Percentiles rank a stretch among this genome's conserved stretches.
phyloP scores from a whole-genome alignment of 2,797 vertebrate species.

The Podarcis siculus region DNA sequence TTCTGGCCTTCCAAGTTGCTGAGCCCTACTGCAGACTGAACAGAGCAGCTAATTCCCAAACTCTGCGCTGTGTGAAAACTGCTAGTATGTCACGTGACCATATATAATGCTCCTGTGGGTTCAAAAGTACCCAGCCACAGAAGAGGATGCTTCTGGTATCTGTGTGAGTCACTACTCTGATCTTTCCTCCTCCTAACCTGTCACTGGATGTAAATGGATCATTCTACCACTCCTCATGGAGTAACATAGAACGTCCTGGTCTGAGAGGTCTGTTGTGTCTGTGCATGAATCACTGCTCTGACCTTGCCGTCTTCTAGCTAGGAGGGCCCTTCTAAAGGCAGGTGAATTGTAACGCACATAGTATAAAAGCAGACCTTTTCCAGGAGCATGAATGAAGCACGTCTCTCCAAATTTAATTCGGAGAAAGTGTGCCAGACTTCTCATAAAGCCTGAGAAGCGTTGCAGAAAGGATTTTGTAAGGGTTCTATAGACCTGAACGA shows the following conservation, averaged over 20 bases:
- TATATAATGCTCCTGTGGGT: too few relatives aligned
- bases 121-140: neutral
- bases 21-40: neutral
- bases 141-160: neutral
- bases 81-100: neutral
- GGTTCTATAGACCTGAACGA: conserved; percentile 9
- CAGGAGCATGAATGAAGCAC: neutral
- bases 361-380: neutral
- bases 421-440: neutral
- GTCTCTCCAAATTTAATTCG: neutral
- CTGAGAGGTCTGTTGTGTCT: neutral
- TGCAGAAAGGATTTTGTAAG: conserved; percentile 26
- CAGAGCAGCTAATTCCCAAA: neutral
- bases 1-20: neutral
- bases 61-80: neutral
- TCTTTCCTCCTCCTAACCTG: neutral
- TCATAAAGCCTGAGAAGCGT: neutral
- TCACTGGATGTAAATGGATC: neutral
- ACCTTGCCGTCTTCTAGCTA: neutral
- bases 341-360: neutral
- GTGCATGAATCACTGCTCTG: neutral
- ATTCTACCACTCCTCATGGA: neutral
- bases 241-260: neutral
- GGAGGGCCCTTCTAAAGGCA: conserved; percentile 17
- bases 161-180: neutral